phyloP scores from a whole-genome alignment of 2,797 vertebrate genomes.

The Helarctos malayanus region DNA sequence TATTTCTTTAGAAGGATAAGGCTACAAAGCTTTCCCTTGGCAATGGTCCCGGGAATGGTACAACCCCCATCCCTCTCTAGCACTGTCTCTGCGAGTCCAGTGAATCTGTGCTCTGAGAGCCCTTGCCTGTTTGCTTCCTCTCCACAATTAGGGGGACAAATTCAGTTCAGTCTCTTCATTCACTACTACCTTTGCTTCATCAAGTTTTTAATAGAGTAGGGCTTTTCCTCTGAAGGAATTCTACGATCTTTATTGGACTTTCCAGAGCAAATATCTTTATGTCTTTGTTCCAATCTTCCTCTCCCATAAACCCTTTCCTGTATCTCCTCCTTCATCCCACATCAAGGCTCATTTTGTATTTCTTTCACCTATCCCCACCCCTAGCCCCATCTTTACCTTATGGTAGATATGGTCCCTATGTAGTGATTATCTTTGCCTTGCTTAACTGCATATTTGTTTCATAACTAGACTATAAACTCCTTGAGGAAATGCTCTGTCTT shows the following conservation, averaged over 20 bases:
- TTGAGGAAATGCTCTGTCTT: neutral
- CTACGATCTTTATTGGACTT: neutral
- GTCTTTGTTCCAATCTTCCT: neutral
- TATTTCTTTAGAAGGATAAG: neutral
- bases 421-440: neutral
- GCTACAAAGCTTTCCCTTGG: neutral
- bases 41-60: neutral
- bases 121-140: neutral
- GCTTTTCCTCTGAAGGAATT: neutral
- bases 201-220: neutral
- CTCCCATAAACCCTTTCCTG: neutral
- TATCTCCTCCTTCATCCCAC: neutral
- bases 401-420: too few relatives aligned
- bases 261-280: neutral
- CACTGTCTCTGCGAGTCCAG: neutral
- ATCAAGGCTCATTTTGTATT: neutral
- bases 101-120: neutral
- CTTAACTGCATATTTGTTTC: slow-evolving; percentile 25
- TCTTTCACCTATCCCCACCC: neutral
- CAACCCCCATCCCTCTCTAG: neutral
- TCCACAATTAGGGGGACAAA: neutral
- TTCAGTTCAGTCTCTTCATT: neutral
- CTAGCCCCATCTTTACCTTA: neutral
- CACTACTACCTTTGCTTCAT: neutral
- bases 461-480: neutral